A percentile compares a stretch with the other conserved stretches of the same genome.
Conservation (phyloP, 2,888 invertebrate species). For the Hirudinaria manillensis region DNA sequence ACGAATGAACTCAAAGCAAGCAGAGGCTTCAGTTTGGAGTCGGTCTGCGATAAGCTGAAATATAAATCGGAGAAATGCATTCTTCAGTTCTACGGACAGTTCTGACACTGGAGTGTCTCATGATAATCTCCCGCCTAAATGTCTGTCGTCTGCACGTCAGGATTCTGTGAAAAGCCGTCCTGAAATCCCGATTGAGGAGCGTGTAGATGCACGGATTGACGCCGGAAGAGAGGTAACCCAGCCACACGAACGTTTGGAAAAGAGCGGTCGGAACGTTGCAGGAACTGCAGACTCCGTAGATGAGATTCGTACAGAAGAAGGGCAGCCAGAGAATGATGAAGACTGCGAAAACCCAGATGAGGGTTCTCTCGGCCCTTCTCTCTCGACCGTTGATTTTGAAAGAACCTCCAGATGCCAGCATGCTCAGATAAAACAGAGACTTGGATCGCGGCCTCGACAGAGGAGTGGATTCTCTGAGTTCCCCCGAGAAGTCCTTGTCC, state of each 20-base stretch:
- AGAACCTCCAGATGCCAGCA: conserved; percentile 35
- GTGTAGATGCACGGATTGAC: conserved; percentile 42
- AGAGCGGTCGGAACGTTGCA: conserved; percentile 38
- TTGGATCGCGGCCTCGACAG: conserved; percentile 18
- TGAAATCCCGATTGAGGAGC: conserved; percentile 40
- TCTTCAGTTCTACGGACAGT: neutral
- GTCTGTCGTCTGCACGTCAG: conserved; percentile 31
- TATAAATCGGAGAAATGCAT: too few species aligned
- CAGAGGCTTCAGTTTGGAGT: too few species aligned
- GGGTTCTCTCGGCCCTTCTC: conserved; percentile 39
- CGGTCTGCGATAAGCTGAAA: too few species aligned
- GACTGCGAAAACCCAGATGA: conserved; percentile 41
- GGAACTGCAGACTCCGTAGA: conserved; percentile 37
- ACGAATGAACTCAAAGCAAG: too few species aligned
- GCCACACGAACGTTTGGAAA: conserved; percentile 38
- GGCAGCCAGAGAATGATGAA: conserved; percentile 41
- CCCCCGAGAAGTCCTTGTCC: too few species aligned
- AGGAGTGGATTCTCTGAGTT: neutral
- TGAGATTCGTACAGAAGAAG: conserved; percentile 40
- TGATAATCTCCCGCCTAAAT: neutral
- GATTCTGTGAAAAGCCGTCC: conserved; percentile 38
- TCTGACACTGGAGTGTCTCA: conserved; percentile 6
- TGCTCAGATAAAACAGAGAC: conserved; percentile 35
- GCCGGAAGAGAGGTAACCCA: conserved; percentile 41
- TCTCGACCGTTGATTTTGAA: conserved; percentile 38